Conservation (phyloP, 2,888 invertebrate species). For the Plagodis dolabraria region DNA sequence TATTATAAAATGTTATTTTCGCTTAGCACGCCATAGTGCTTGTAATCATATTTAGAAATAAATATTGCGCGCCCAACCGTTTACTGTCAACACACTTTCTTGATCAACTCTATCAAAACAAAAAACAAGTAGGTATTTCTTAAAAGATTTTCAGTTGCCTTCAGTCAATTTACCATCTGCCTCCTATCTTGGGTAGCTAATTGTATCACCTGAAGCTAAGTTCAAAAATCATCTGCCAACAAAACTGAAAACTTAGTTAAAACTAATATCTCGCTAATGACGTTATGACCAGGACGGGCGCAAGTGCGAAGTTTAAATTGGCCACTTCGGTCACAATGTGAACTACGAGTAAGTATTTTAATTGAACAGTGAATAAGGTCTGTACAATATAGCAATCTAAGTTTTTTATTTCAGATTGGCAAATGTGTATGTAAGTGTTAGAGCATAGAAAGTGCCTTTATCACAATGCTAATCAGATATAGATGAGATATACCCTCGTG, state of each 20-base stretch:
- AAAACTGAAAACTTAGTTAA: slow-evolving; percentile 31
- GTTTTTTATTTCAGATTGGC: no score
- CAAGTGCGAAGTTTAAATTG: slow-evolving; percentile 74
- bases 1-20: no score
- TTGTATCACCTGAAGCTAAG: slow-evolving; percentile 20
- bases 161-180: neutral
- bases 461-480: no score
- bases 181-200: slow-evolving; percentile 1
- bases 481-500: no score
- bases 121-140: neutral
- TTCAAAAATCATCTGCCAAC: slow-evolving; percentile 36
- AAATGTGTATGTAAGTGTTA: no score
- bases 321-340: slow-evolving; percentile 38
- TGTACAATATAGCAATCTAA: neutral
- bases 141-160: neutral
- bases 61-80: no score
- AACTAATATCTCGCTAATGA: slow-evolving; percentile 65
- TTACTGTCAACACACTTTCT: no score
- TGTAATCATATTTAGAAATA: no score
- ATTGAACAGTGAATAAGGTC: slow-evolving; percentile 42
- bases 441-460: no score
- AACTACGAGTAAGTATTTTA: neutral
- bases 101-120: no score
- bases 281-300: slow-evolving; percentile 65
- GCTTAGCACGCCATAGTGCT: no score